Evolutionary conservation across 2,113 vertebrate species (phyloP).

Genomic region (Burhinus oedicnemus): DNA sequence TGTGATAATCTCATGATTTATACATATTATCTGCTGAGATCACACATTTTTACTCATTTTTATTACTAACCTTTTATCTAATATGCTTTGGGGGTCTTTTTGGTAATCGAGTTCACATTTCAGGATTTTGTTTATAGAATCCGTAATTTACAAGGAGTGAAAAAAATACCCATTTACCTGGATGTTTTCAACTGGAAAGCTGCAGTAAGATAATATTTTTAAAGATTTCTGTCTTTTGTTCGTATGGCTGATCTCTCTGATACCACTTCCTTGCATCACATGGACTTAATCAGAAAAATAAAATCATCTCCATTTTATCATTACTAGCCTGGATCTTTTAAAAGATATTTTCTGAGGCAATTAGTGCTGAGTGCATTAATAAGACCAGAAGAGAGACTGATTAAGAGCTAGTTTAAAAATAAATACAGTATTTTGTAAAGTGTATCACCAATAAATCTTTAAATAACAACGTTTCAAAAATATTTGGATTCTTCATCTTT

Average conservation of each 20-base stretch:
- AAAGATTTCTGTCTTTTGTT: not conserved
- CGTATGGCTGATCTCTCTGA: not conserved
- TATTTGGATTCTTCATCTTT: not conserved
- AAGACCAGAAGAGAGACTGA: conserved; percentile 27
- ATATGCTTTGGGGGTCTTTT: not conserved
- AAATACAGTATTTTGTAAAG: conserved; percentile 5
- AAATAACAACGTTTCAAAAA: not conserved
- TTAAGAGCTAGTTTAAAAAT: conserved; percentile 51
- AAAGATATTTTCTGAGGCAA: conserved; percentile 11
- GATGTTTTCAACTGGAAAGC: not conserved
- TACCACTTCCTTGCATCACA: not conserved
- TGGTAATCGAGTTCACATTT: not conserved
- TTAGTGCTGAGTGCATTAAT: conserved; percentile 18
- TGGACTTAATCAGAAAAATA: not conserved
- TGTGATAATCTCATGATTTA: not conserved
- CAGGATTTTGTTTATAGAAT: not conserved
- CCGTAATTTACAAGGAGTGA: not conserved
- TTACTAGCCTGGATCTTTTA: conserved; percentile 44
- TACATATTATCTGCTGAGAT: not conserved
- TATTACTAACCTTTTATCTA: not conserved
- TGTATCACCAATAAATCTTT: not conserved
- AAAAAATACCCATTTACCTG: not conserved
- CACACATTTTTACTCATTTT: not conserved
- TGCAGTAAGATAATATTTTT: not conserved
- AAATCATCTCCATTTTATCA: not conserved